phyloP scores from a whole-genome alignment of 2,888 invertebrate genomes.

The Ceriagrion tenellum region DNA sequence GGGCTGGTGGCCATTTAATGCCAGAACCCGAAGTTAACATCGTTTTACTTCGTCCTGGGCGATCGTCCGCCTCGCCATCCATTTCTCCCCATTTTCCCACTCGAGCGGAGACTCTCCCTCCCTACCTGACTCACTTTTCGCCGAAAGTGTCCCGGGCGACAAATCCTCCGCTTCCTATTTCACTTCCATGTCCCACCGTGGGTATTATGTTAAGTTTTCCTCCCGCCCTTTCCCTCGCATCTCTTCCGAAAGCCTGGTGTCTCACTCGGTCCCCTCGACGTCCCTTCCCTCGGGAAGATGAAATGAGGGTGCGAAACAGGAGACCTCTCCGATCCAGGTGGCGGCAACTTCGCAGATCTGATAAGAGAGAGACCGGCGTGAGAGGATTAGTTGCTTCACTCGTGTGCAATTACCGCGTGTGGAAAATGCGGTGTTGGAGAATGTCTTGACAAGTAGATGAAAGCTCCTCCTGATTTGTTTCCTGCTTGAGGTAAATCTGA shows the following conservation, averaged over 20 bases:
- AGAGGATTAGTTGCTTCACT: neutral
- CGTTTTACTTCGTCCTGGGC: too few species aligned
- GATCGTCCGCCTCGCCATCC: neutral
- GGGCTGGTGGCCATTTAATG: too few species aligned
- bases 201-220: neutral
- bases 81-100: neutral
- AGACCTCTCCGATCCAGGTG: neutral
- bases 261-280: neutral
- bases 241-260: neutral
- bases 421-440: too few species aligned
- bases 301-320: neutral
- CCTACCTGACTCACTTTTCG: neutral
- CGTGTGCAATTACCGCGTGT: neutral
- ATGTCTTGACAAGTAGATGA: too few species aligned
- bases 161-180: constrained; percentile 17
- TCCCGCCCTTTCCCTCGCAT: neutral
- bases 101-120: too few species aligned
- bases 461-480: too few species aligned
- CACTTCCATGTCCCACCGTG: neutral
- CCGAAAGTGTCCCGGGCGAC: neutral
- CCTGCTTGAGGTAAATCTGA: too few species aligned
- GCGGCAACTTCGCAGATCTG: neutral
- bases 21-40: too few species aligned
- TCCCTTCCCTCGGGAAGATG: neutral
- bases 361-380: neutral